A percentile compares a stretch with the other conserved stretches of the same genome.
Conservation (phyloP, 1,140 invertebrate genomes). For the Cephus cinctus region DNA sequence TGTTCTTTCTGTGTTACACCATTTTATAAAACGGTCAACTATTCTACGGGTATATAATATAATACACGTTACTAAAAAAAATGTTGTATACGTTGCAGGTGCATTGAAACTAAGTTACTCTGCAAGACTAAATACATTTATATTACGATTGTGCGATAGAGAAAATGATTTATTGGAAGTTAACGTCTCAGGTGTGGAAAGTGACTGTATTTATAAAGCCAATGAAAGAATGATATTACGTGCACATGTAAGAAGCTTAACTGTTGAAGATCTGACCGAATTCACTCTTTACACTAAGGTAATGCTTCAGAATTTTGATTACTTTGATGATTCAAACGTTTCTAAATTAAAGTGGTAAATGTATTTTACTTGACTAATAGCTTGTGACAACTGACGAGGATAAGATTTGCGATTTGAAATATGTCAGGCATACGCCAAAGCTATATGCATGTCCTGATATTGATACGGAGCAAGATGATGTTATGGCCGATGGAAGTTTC, state of each 20-base stretch:
- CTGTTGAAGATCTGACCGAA: slow-evolving; percentile 72
- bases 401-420: slow-evolving; percentile 75
- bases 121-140: slow-evolving; percentile 64
- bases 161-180: slow-evolving; percentile 71
- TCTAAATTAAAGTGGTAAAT: slow-evolving; percentile 3
- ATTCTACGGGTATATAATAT: background rate
- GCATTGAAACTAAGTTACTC: slow-evolving; percentile 79
- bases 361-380: slow-evolving; percentile 47
- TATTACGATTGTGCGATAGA: slow-evolving; percentile 66
- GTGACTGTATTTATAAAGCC: slow-evolving; percentile 75
- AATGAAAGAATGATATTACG: slow-evolving; percentile 76
- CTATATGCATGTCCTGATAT: slow-evolving; percentile 55
- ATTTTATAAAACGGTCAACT: background rate
- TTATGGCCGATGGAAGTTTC: slow-evolving; percentile 68
- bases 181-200: slow-evolving; percentile 66
- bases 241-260: slow-evolving; percentile 65
- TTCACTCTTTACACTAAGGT: slow-evolving; percentile 78
- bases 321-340: background rate
- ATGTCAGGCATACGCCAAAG: slow-evolving; percentile 67
- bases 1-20: background rate
- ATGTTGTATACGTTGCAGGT: slow-evolving; percentile 39
- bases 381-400: slow-evolving; percentile 72
- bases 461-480: slow-evolving; percentile 53
- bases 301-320: slow-evolving; percentile 24
- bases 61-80: background rate